Conservation (phyloP, 2,888 invertebrate species). For the Apamea epomidion region DNA sequence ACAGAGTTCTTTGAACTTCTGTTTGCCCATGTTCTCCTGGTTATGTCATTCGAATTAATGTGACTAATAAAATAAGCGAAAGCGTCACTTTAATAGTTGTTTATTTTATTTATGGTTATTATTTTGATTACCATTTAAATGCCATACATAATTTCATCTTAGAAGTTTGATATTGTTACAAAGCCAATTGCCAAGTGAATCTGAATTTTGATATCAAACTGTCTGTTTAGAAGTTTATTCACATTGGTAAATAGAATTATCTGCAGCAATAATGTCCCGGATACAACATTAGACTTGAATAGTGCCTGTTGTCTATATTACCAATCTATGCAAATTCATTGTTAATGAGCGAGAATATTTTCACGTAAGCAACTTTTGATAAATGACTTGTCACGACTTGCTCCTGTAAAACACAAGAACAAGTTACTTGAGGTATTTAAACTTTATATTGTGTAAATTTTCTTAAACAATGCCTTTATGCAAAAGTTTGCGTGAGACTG, state of each 20-base stretch:
- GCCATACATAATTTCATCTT: constrained; percentile 2
- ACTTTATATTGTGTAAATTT: constrained; percentile 66
- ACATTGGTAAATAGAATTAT: constrained; percentile 18
- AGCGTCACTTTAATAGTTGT: constrained; percentile 19
- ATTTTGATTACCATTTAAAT: constrained; percentile 26
- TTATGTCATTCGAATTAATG: constrained; percentile 51
- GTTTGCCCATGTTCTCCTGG: constrained; percentile 43
- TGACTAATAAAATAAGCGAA: constrained; percentile 21
- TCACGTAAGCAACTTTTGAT: constrained; percentile 50
- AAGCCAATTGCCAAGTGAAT: constrained; percentile 3
- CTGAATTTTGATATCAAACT: constrained; percentile 14
- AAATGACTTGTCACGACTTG: constrained; percentile 43
- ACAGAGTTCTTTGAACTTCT: constrained; percentile 68
- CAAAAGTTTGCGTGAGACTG: constrained; percentile 80
- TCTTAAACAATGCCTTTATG: constrained; percentile 79
- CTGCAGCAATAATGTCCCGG: constrained; percentile 29
- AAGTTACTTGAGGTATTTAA: constrained; percentile 51
- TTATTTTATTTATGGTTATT: constrained; percentile 22
- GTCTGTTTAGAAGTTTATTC: constrained; percentile 27
- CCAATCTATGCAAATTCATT: constrained; percentile 59
- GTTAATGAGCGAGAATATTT: constrained; percentile 53
- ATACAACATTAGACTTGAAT: constrained; percentile 41
- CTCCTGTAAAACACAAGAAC: constrained; percentile 55
- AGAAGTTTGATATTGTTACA: constrained; percentile 18
- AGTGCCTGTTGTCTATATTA: constrained; percentile 46